Evolutionary conservation across 2,888 invertebrate species (phyloP).

Genomic region (Chloroclystis v-ata): DNA sequence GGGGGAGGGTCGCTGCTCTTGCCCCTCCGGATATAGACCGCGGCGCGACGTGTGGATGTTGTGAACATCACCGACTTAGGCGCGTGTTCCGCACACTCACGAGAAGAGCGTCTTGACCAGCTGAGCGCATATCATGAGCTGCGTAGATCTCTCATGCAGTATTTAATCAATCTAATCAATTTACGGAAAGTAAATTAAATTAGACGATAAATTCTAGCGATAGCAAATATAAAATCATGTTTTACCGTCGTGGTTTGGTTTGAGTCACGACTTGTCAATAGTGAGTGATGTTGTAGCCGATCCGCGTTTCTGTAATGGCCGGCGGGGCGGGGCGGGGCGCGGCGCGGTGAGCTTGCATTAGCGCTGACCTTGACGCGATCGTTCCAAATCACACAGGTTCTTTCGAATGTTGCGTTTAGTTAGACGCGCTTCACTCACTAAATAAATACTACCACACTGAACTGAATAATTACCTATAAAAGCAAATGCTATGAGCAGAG

Average conservation of each 20-base stretch:
- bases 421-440: too few species aligned
- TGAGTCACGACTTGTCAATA: slow-evolving; percentile 10
- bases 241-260: slow-evolving; percentile 4
- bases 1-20: slow-evolving; percentile 51
- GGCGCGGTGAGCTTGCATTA: slow-evolving; percentile 5
- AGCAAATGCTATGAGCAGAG: too few species aligned
- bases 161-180: neutral
- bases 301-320: too few species aligned
- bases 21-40: slow-evolving; percentile 52
- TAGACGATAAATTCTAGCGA: neutral
- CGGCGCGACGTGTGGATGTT: slow-evolving; percentile 25
- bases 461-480: too few species aligned
- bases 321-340: too few species aligned
- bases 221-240: neutral
- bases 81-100: neutral
- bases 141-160: too few species aligned
- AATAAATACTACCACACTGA: too few species aligned
- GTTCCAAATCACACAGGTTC: neutral
- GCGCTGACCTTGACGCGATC: neutral
- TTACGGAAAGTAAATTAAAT: too few species aligned
- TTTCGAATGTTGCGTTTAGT: too few species aligned
- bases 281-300: neutral
- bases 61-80: neutral
- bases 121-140: too few species aligned
- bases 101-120: neutral